Base-by-base conservation (phyloP, 2,888 invertebrate species). In the Drosophila greeni region DNA sequence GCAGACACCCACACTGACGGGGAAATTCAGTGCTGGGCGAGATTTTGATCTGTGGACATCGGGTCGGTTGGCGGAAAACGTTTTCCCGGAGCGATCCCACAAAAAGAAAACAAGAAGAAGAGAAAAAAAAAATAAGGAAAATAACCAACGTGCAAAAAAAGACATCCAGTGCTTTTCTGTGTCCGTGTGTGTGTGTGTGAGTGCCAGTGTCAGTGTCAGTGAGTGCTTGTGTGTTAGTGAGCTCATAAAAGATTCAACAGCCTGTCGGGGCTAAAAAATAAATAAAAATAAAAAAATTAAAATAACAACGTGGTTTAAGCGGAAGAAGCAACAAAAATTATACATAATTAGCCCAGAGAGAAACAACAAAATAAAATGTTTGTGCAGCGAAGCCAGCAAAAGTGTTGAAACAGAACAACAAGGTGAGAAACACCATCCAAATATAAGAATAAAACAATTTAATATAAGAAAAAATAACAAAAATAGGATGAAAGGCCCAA, bases 11-110 rank as follows among this genome's bases (percentile, higher is more conserved):
- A n/a, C 40, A 14, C 33, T 23, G 56, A 48, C 24, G 56, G 56
- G 59, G 53, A 42, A 54, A 54, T 54, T 67, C 83, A 85, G 85
- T 85, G 74, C 72, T 72, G 76, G 81, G 75, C 82, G 84, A 85
- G 84, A 76, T 82, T 82, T 76, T 72, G 73, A 75, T 76, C 76
- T 74, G 79, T 72, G 73, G 45, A 24, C 39, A 51, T 29, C 59
- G 59, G 48, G 48, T 58, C 61, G 59, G 71, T 72, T 77, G 79
- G 68, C 69, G 70, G 66, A 52, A 45, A 20, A 31, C 18, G 60
- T 14, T 64, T 59, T 52, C 18, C 36, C 36, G 37, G 37, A 45
- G 43, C 56, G 37, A 36, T 37, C 36, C 29, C 20, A 49, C 36
- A 45, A 23, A 54, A 23, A 31, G 29, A 31, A 42, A 53, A 23